phyloP scores from a whole-genome alignment of 2,797 vertebrate genomes.

The Poecilia gillii region DNA sequence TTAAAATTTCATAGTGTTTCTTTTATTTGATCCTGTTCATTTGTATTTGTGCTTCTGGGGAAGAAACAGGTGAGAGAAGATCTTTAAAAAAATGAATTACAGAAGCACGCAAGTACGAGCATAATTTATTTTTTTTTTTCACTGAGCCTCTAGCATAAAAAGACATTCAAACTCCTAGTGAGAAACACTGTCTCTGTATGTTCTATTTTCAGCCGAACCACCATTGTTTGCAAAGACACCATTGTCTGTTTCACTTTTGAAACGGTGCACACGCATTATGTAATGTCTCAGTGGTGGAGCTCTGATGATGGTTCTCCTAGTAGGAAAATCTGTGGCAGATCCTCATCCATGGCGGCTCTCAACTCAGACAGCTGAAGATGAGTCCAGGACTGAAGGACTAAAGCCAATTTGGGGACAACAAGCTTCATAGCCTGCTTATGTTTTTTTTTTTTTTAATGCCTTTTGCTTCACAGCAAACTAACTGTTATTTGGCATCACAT shows the following conservation, averaged over 20 bases:
- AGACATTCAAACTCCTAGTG: not conserved
- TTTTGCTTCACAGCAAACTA: not conserved
- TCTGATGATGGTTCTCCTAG: not conserved
- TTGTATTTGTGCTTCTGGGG: not conserved
- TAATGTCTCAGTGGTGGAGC: not conserved
- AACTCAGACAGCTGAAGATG: not conserved
- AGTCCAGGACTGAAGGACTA: not conserved
- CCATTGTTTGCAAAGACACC: not conserved
- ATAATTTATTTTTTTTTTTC: no score
- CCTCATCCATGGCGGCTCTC: not conserved
- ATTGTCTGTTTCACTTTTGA: not conserved
- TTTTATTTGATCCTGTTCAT: not conserved
- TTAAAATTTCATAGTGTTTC: not conserved
- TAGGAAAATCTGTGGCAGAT: not conserved
- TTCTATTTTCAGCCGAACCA: not conserved
- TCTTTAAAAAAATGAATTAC: not conserved
- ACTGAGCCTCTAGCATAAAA: not conserved
- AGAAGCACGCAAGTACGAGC: not conserved
- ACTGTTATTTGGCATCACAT: not conserved
- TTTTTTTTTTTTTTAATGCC: not conserved
- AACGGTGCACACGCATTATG: not conserved
- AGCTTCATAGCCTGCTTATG: not conserved
- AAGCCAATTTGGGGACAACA: not conserved
- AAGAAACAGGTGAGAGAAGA: not conserved
- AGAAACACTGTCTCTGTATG: not conserved